Conservation (phyloP, 2,797 vertebrate genomes). For the Argentina silus region DNA sequence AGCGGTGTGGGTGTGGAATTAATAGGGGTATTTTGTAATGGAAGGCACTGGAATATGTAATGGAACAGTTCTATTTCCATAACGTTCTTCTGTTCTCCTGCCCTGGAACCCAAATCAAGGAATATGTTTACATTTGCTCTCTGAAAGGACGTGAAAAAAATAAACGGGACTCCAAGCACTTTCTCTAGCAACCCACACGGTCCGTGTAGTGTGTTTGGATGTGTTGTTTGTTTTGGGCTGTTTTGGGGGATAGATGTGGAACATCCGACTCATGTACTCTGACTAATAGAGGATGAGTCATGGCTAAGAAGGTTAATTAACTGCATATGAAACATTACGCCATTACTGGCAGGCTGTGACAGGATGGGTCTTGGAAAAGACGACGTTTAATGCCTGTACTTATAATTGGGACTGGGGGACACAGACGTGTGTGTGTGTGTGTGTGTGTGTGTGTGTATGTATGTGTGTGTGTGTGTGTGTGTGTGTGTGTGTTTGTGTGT, state of each 20-base stretch:
- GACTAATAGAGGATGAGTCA: constrained; percentile 66
- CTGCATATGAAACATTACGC: constrained; percentile 62
- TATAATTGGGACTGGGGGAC: constrained; percentile 4
- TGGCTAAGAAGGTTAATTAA: constrained; percentile 57
- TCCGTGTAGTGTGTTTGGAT: constrained; percentile 23
- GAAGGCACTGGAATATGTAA: constrained; percentile 9
- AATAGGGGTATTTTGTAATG: constrained; percentile 17
- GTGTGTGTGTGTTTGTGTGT: not conserved
- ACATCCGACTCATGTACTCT: constrained; percentile 49
- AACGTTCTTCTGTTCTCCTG: constrained; percentile 22
- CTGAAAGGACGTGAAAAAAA: constrained; percentile 19
- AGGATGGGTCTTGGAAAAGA: constrained; percentile 51
- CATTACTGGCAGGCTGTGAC: constrained; percentile 38
- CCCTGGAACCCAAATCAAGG: not conserved
- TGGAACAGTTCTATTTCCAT: constrained; percentile 47
- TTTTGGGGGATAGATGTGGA: constrained; percentile 48
- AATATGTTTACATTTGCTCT: not conserved
- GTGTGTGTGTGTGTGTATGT: not conserved
- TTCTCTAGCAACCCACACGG: not conserved
- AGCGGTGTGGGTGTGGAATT: constrained; percentile 16
- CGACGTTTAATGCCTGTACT: constrained; percentile 47
- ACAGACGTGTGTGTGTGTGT: not conserved
- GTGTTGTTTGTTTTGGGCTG: constrained; percentile 28
- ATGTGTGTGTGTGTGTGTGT: not conserved
- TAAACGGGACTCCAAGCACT: not conserved